phyloP scores from a whole-genome alignment of 2,888 invertebrate genomes.

The Hecatera dysodea region DNA sequence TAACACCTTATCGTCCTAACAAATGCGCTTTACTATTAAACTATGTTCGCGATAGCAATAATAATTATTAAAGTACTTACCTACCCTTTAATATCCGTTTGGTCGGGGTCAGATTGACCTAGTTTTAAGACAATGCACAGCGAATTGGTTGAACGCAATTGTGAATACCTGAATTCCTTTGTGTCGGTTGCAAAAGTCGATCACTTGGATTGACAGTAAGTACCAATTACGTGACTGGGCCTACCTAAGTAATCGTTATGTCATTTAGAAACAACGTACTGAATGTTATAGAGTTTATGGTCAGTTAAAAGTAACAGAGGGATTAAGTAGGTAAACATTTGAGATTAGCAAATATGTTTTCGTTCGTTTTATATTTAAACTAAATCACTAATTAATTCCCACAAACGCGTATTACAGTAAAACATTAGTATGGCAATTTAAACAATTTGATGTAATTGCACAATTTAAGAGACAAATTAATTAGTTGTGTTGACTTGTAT shows the following conservation, averaged over 20 bases:
- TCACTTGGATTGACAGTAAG: slow-evolving; percentile 49
- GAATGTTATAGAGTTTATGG: slow-evolving; percentile 10
- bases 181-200: slow-evolving; percentile 54
- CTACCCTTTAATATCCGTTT: slow-evolving; percentile 61
- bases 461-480: slow-evolving; percentile 32
- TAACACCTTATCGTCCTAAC: slow-evolving; percentile 36
- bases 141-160: slow-evolving; percentile 59
- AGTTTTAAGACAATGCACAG: slow-evolving; percentile 59
- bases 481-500: slow-evolving; percentile 39
- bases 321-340: slow-evolving; percentile 10
- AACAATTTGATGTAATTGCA: slow-evolving; percentile 27
- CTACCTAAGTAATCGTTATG: slow-evolving; percentile 44
- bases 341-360: neutral
- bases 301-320: slow-evolving; percentile 18
- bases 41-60: slow-evolving; percentile 36
- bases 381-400: neutral
- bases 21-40: slow-evolving; percentile 47
- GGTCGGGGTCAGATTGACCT: slow-evolving; percentile 58
- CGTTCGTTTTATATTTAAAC: neutral
- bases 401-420: neutral
- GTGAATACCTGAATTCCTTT: slow-evolving; percentile 58
- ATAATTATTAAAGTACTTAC: slow-evolving; percentile 40
- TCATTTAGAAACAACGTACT: slow-evolving; percentile 30
- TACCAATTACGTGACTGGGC: slow-evolving; percentile 46
- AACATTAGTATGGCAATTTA: slow-evolving; percentile 22